Conservation (phyloP, 2,113 vertebrate species). For the Lophochroa leadbeateri region DNA sequence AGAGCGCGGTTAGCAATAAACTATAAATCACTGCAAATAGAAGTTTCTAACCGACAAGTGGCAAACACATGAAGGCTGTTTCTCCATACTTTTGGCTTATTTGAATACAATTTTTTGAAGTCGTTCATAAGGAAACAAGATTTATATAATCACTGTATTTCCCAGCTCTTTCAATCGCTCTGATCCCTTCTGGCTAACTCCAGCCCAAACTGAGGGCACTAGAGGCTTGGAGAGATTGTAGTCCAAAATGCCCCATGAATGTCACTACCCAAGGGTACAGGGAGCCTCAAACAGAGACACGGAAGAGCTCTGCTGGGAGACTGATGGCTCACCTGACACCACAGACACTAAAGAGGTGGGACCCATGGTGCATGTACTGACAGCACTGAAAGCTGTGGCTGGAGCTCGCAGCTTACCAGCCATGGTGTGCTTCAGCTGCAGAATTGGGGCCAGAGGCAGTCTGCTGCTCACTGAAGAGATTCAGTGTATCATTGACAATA, state of each 20-base stretch:
- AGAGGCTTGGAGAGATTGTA: not conserved
- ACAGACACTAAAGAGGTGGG: not conserved
- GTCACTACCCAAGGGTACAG: not conserved
- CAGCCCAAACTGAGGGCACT: not conserved
- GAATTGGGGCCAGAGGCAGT: not conserved
- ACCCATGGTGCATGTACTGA: accelerated
- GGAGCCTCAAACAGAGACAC: not conserved
- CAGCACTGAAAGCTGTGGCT: not conserved
- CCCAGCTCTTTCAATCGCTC: not conserved
- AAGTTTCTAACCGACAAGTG: not conserved
- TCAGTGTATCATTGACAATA: not conserved
- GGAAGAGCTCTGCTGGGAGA: not conserved
- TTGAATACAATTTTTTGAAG: not conserved
- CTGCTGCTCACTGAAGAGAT: not conserved
- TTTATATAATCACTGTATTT: not conserved
- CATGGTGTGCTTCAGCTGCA: not conserved
- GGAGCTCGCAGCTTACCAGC: not conserved
- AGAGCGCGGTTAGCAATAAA: not conserved
- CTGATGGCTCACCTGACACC: no score
- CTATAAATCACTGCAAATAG: conserved; percentile 30
- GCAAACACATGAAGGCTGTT: conserved; percentile 15
- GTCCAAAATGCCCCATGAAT: not conserved
- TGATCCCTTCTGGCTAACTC: not conserved
- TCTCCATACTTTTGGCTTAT: conserved; percentile 18
- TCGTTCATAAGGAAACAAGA: not conserved